Percentiles rank a stretch among this genome's conserved stretches.
phyloP scores from a whole-genome alignment of 2,113 vertebrate genomes.

The Myrmophylax atrothorax region DNA sequence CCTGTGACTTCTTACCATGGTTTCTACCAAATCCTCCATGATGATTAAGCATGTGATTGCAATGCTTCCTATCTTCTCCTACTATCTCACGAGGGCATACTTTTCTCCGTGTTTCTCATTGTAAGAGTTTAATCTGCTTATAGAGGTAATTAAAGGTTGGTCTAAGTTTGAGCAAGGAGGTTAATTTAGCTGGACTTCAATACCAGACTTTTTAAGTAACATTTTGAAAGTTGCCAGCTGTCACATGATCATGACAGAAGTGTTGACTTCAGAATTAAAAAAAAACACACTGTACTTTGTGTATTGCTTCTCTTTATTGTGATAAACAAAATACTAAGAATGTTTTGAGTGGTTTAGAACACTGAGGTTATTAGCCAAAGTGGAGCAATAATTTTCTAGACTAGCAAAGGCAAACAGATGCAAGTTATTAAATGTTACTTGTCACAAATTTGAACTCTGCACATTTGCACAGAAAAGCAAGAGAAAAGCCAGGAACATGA shows the following conservation, averaged over 20 bases:
- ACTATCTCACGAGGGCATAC: background rate
- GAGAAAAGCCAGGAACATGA: conserved; percentile 60
- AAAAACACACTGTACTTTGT: background rate
- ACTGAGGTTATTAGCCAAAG: background rate
- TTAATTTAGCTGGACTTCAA: background rate
- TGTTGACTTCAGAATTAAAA: background rate
- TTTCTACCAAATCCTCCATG: background rate
- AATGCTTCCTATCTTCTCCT: background rate
- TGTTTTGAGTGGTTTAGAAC: background rate
- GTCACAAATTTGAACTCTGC: conserved; percentile 56
- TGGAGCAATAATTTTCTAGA: conserved; percentile 6
- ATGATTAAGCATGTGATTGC: background rate
- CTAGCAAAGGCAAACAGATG: conserved; percentile 57
- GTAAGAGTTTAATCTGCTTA: background rate
- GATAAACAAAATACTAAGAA: conserved; percentile 24
- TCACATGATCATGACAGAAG: background rate
- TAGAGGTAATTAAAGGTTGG: background rate
- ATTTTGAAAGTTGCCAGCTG: background rate
- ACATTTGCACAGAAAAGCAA: background rate
- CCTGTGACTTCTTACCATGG: background rate
- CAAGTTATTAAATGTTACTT: conserved; percentile 61
- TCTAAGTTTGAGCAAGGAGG: background rate
- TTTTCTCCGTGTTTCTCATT: background rate
- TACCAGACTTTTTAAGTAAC: background rate
- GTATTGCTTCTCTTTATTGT: background rate